Percentiles rank a stretch among this genome's conserved stretches.
Conservation (phyloP, 2,113 vertebrate genomes). For the Cyanistes caeruleus region DNA sequence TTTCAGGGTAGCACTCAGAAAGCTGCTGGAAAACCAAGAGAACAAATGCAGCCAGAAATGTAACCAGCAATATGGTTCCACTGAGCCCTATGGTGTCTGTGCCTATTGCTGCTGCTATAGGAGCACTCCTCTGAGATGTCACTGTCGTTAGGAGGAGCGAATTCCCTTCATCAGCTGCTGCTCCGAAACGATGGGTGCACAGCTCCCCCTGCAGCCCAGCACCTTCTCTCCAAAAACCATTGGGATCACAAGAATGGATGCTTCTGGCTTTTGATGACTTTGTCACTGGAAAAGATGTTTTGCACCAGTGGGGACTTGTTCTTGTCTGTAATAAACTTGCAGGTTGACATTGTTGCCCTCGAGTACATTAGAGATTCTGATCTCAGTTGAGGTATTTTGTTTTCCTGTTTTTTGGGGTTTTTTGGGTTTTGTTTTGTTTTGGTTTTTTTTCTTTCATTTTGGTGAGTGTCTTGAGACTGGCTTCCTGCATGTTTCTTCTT, state of each 20-base stretch:
- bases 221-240: background rate
- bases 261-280: background rate
- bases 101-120: background rate
- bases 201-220: conserved; percentile 29
- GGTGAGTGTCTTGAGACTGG: background rate
- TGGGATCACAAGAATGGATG: background rate
- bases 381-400: background rate
- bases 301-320: background rate
- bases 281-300: background rate
- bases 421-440: background rate
- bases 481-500: background rate
- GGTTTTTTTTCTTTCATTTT: background rate
- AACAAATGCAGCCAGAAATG: background rate
- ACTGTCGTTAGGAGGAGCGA: background rate
- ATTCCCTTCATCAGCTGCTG: background rate
- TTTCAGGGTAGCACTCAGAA: background rate
- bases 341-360: background rate
- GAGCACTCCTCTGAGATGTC: background rate
- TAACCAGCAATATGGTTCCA: background rate
- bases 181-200: background rate
- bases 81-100: background rate
- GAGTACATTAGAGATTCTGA: background rate
- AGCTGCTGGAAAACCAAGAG: background rate
- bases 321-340: background rate
- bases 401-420: too few species aligned